A percentile compares a stretch with the other conserved stretches of the same genome.
Evolutionary conservation across 2,888 invertebrate species (phyloP).

Genomic region (Allolobophora icterica): DNA sequence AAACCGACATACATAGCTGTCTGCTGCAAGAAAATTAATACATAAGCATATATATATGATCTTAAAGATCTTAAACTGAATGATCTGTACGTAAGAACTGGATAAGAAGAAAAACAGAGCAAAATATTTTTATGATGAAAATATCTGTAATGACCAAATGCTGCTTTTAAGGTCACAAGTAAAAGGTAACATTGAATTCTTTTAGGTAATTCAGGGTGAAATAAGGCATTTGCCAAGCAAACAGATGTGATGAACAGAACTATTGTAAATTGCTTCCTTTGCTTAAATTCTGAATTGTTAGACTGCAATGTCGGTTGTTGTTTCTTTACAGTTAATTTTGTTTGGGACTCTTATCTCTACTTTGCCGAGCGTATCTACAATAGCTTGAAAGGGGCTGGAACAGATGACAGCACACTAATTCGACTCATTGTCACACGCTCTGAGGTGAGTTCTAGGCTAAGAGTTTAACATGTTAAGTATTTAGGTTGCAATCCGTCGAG

Average conservation of each 20-base stretch:
- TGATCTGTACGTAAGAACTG: no score
- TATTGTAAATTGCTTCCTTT: background rate
- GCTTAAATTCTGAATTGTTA: background rate
- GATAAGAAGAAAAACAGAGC: no score
- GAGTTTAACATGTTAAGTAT: background rate
- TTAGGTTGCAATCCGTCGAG: background rate
- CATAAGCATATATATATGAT: no score
- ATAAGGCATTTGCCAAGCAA: background rate
- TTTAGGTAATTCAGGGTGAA: no score
- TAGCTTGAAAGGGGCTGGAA: conserved; percentile 60
- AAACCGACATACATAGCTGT: no score
- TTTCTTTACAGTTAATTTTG: conserved; percentile 53
- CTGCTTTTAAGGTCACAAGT: no score
- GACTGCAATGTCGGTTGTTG: background rate
- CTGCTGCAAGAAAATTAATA: no score
- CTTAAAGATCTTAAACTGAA: no score
- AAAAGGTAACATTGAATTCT: no score
- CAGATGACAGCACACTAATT: conserved; percentile 59
- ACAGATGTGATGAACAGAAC: no score
- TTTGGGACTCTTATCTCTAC: conserved; percentile 57
- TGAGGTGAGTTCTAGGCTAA: conserved; percentile 53
- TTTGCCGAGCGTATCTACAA: conserved; percentile 60
- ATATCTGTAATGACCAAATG: no score
- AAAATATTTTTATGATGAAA: no score
- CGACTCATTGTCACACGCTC: conserved; percentile 60